Evolutionary conservation across 1,140 invertebrate genomes (phyloP).

Genomic region (Halictus rubicundus): DNA sequence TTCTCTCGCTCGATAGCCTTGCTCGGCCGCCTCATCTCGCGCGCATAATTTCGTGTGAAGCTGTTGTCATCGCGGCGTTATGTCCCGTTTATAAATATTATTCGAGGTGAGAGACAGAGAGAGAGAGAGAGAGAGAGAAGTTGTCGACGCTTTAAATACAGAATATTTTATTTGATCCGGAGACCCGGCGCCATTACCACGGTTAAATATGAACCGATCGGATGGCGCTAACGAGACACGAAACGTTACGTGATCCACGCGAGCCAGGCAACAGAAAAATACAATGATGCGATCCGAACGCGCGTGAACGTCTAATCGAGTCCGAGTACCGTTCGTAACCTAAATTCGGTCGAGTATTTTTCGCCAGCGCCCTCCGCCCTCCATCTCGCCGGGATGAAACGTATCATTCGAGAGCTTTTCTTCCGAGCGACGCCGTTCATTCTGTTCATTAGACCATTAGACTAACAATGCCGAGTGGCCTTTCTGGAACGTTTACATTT

Average conservation of each 20-base stretch:
- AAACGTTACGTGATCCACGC: background rate
- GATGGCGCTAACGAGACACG: background rate
- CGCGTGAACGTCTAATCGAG: background rate
- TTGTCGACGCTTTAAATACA: background rate
- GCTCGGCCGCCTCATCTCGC: slow-evolving; percentile 15
- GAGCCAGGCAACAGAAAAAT: background rate
- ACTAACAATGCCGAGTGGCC: slow-evolving; percentile 54
- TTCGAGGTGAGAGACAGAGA: too few relatives aligned
- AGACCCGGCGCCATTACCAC: background rate
- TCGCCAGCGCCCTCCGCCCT: background rate
- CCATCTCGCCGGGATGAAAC: background rate
- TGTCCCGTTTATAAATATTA: background rate
- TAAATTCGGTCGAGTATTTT: slow-evolving; percentile 15
- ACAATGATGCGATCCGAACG: background rate
- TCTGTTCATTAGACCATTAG: slow-evolving; percentile 48
- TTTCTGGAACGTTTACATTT: slow-evolving; percentile 41
- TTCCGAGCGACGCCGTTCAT: background rate
- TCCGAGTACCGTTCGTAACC: slow-evolving; percentile 11
- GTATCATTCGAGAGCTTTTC: slow-evolving; percentile 33
- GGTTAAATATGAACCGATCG: background rate
- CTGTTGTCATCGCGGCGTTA: slow-evolving; percentile 1
- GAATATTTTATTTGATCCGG: background rate
- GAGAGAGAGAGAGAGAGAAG: too few relatives aligned
- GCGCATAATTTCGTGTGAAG: slow-evolving; percentile 14
- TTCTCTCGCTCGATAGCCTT: slow-evolving; percentile 23